Base-by-base conservation (phyloP, 1,140 invertebrate genomes). In the Sweltsa coloradensis region DNA sequence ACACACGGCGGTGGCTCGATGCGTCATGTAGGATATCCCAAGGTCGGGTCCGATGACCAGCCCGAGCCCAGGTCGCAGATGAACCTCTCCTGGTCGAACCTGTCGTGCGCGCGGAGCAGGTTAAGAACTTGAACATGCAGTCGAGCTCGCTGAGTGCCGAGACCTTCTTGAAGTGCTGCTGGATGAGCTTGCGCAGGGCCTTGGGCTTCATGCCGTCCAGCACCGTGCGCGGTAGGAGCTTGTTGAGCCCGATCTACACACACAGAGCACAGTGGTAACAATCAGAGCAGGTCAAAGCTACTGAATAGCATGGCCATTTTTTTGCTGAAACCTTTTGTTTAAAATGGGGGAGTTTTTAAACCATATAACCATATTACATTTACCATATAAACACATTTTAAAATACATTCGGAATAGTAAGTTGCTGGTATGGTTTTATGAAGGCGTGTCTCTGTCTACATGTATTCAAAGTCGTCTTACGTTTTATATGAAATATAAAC, bases 71-170 rank as follows among this genome's bases (percentile, higher is more conserved):
- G 75, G 55, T 89, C 86, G 58, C 91, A 94, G 47, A 81, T 79
- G 66, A 97, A 97, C 37, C 81, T 79, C 66, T 98, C 95, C 55
- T 92, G 82, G 65, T 96, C 88, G 65, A 85, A 97, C 54, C 82
- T 81, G 60, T 81, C 84, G 53, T 95, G 79, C 40, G 78, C 76
- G 58, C 81, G 76, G 41, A 99, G 71, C 22, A 89, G 75, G 50
- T 94, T 85, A 98, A 81, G 66, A 94, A 98, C 61, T 85, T 83
- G 57, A 93, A 81, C 75, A 95, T 90, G 58, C 75, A 81, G 47
- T 82, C 78, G 16, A 68, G 61, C 55, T 81, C 76, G 25, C 66
- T 63, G 6, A 78, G 59, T 45, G 60, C 61, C 16, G 67, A 66
- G 59, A 89, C 85, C 71, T 93, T 92, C 67, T 97, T 97, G 57